Evolutionary conservation across 2,888 invertebrate species (phyloP), one percentile per base, ranked within the genome.

Genomic region (Graphium colonna): DNA sequence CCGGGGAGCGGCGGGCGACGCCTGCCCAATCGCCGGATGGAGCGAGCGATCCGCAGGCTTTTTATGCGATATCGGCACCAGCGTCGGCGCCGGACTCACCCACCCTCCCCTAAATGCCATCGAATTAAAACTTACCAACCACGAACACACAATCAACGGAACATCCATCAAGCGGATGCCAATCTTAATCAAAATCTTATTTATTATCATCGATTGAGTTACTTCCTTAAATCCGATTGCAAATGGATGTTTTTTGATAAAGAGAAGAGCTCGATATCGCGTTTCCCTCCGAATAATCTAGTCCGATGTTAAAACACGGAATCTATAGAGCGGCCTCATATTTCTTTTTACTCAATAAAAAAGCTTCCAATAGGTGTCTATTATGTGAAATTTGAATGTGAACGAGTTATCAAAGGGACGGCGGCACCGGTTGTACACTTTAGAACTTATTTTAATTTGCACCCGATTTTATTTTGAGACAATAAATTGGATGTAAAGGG

Each of bases 11-110:
- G 81, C 88, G 87, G 89, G 91, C 89, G 90, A 91, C 91, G 91
- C 91, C 92, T 91, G 91, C 91, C 91, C 91, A 91, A 92, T 92
- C 91, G 87, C 75, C 77, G 87, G 85, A 82, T 86, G 85, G 84
- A 86, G 77, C 87, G 84, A 87, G 84, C 87, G 88, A 86, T 88
- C 80, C 88, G 87, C 87, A 88, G 84, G 89, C 89, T 90, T 90
- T 90, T 89, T 87, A 80, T 77, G 78, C 82, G 82, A 81, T 86
- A 87, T 87, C 83, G 82, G 80, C 77, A 77, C 74, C 36, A n/a
- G 82, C 78, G 79, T 77, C 75, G 78, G 76, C 77, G 77, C 84
- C 73, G 84, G 82, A 81, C 56, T 39, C 52, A 10, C 51, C 9
- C 51, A 43, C 50, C 42, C 42, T 2, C 68, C 62, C 71, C n/a